A percentile compares a stretch with the other conserved stretches of the same genome.
These are phyloP conservation scores for Macrophya alboannulata DNA, from an alignment of 2,888 invertebrate species.

Conservation along the genomic window DNA sequence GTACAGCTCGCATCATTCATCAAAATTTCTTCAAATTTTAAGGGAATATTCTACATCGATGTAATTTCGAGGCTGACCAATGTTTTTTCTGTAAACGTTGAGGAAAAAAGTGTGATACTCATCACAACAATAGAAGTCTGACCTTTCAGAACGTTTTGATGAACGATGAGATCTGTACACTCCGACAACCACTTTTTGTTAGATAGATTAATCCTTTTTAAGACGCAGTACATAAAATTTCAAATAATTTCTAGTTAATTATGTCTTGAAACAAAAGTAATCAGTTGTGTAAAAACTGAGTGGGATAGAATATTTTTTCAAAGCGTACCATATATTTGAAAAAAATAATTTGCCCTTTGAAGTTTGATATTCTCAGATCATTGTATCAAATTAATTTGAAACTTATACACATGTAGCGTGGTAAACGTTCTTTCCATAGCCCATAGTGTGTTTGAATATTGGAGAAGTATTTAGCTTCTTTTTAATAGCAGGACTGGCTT, in stretches of 20 bases:
- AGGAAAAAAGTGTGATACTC: too few relatives aligned
- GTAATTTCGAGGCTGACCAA: too few relatives aligned
- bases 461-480: background rate
- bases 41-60: too few relatives aligned
- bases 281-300: background rate
- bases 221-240: too few relatives aligned
- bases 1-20: too few relatives aligned
- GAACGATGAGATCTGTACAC: too few relatives aligned
- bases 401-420: background rate
- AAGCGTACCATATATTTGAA: background rate
- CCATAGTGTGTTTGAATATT: slow-evolving; percentile 14
- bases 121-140: background rate
- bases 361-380: background rate
- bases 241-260: too few relatives aligned
- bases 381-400: slow-evolving; percentile 58
- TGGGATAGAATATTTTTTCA: background rate
- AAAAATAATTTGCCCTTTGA: background rate
- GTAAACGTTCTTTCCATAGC: background rate
- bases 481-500: slow-evolving; percentile 30
- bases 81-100: too few relatives aligned
- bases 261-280: background rate
- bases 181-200: too few relatives aligned
- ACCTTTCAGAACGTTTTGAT: too few relatives aligned
- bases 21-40: too few relatives aligned
- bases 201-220: too few relatives aligned